phyloP scores from a whole-genome alignment of 1,140 invertebrate species.

The Sitobion miscanthi region DNA sequence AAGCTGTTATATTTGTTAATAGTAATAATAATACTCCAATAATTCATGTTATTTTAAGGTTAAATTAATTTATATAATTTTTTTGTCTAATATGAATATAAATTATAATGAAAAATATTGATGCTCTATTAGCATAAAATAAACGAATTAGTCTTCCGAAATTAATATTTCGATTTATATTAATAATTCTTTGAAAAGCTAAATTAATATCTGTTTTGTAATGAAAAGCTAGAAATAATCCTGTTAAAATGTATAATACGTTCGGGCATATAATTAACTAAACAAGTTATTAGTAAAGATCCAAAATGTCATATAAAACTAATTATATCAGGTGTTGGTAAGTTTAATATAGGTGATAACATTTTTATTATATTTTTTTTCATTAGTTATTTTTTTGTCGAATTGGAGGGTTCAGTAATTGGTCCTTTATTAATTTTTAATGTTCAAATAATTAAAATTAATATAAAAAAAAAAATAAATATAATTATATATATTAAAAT shows the following conservation, averaged over 20 bases:
- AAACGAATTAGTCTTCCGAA: too few relatives aligned
- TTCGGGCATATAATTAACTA: conserved; percentile 1
- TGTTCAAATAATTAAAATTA: conserved; percentile 29
- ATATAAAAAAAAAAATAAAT: background rate
- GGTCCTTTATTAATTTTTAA: conserved; percentile 21
- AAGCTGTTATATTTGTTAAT: too few relatives aligned
- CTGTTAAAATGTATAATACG: background rate
- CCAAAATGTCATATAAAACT: conserved; percentile 16
- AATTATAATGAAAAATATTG: too few relatives aligned
- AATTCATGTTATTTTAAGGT: too few relatives aligned
- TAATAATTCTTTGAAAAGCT: background rate
- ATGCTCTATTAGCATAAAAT: too few relatives aligned
- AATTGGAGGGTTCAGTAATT: background rate
- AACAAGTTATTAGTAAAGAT: background rate
- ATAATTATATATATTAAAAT: background rate
- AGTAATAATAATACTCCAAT: too few relatives aligned
- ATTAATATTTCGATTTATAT: background rate
- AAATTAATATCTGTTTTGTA: background rate
- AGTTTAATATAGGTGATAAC: too few relatives aligned
- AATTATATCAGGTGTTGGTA: background rate
- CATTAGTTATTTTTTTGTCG: conserved; percentile 1
- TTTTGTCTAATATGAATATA: too few relatives aligned
- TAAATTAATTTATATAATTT: too few relatives aligned
- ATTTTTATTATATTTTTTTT: background rate
- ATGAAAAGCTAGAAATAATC: too few relatives aligned